Base-by-base conservation (phyloP, 1,140 invertebrate genomes). In the Trichoplusia ni region DNA sequence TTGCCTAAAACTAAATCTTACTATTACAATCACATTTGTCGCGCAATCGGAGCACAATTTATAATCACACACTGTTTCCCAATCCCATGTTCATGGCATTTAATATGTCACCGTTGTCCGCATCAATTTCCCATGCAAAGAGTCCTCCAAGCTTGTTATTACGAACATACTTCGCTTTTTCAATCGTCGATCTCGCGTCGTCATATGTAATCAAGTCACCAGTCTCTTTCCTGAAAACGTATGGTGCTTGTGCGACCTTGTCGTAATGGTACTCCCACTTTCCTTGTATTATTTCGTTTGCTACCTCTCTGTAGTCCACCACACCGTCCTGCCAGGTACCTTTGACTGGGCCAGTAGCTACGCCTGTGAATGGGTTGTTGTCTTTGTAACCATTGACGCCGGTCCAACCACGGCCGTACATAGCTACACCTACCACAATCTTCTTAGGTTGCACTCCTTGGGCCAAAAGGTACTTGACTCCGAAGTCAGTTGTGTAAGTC, bases 51-150 rank as follows among this genome's bases (percentile, higher is more conserved):
- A 56, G 5, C 44, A 46, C 23, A 19, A 35, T 25, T 38, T 49
- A 67, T 46, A 33, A 79, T 73, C 79, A 83, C 42, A 80, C 71
- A 73, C 68, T 85, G 46, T 90, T 90, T 0, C 87, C 87, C 1
- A 90, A 71, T 19, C 84, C 87, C 80, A 85, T 85, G 58, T 90
- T 90, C 87, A 90, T 90, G n/a, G 81, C 81, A 42, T 90, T 90
- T 8, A 88, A 63, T 19, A 90, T 73, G 42, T 88, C 85, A 27
- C 87, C 87, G 63, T 87, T 88, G 49, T 90, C 87, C 0, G 87
- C 87, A 33, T 90, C 87, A 2, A 90, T 81, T 75, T 90, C 87
- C 87, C 87, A 90, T 23, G 87, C 86, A 46, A 90, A 90, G 16
- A 89, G 62, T 23, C 87, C 87, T 7, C 87, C 87, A 1, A 90